Evolutionary conservation across 1,140 invertebrate genomes (phyloP), one percentile per base, ranked within the genome.

Genomic region (Panagrolaimus sp.): DNA sequence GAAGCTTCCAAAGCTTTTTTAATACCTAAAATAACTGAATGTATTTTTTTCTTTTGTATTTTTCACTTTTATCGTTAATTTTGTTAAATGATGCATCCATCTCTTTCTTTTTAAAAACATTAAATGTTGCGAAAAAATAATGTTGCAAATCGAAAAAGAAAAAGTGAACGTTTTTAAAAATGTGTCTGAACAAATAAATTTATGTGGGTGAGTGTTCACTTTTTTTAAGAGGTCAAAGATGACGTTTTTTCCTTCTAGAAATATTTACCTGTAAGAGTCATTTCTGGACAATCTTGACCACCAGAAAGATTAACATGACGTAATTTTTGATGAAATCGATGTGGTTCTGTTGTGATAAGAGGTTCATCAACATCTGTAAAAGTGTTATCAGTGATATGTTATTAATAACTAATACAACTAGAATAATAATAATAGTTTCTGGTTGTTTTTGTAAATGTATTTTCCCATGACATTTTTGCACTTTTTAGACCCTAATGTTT

Each of bases 281-380:
- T 89, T 83, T 91, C 90, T 0, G 89, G 89, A 80, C 90, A 91
- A 74, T 90, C 89, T 0, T 88, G 89, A n/a, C 89, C 89, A 0
- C 89, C 88, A 57, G 87, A 85, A 9, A 90, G 87, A n/a, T 84
- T 84, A 1, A 90, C 84, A 23, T 86, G 83, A 44, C 86, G 84
- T 25, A 89, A 78, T 13, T 86, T 85, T 44, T 84, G 73, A 69
- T 87, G 86, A 72, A 89, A 89, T 27, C 87, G 82, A 31, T 84
- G 79, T 25, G 87, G 86, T 74, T 88, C 85, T 14, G 83, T 86
- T 1, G 88, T 89, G 1, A 88, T 86, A 31, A 87, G 86, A 1
- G 87, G 84, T 65, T 88, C 88, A 5, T 88, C 89, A 65, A 89
- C 84, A 65, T 86, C 89, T 89, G 80, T 57, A 73, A 65, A 69